Evolutionary conservation across 2,797 vertebrate species (phyloP), one percentile per base, ranked within the genome.

Genomic region (Phrynocephalus vlangalii): DNA sequence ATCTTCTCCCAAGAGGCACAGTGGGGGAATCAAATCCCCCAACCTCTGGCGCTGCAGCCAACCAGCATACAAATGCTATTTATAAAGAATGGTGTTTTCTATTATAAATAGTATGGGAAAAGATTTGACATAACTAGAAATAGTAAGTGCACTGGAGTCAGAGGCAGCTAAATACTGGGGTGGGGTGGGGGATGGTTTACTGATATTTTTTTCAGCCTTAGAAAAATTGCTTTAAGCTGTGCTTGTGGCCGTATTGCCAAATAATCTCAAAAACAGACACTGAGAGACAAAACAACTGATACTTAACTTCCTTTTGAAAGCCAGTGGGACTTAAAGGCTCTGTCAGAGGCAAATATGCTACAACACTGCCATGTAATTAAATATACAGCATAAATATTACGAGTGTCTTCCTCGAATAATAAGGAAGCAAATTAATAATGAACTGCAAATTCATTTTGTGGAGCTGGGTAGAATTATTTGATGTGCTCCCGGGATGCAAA

Each of bases 41-140:
- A 56, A 56, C 52, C 13, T 56, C 52, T 56, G 52, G 52, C 10
- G 9, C 52, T 2, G 9, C 52, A 56, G 52, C 52, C 52, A 56
- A 56, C 52, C 52, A 56, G 91, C 90, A 85, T 91, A 91, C 82
- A 93, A 91, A 95, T 91, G 85, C 87, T 91, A 18, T 93, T 95
- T 91, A 85, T 56, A 88, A 1, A 73, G 22, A 83, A 82, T 85
- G 76, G 38, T 24, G 5, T 56, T n/a, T 76, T 75, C 60, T 83
- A 4, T 82, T 78, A 70, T 78, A 77, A 77, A 5, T 38, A n/a
- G 30, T 67, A 56, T 30, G 1, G 63, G 60, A 60, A 81, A 76
- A 72, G 5, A 33, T 79, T 24, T 84, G 60, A 67, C 28, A 26
- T 67, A 76, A n/a, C 70, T 75, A n/a, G 30, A 7, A 68, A 44